These are phyloP conservation scores for Sylvilagus bachmani DNA, from an alignment of 2,113 vertebrate genomes.

Conservation along the genomic window DNA sequence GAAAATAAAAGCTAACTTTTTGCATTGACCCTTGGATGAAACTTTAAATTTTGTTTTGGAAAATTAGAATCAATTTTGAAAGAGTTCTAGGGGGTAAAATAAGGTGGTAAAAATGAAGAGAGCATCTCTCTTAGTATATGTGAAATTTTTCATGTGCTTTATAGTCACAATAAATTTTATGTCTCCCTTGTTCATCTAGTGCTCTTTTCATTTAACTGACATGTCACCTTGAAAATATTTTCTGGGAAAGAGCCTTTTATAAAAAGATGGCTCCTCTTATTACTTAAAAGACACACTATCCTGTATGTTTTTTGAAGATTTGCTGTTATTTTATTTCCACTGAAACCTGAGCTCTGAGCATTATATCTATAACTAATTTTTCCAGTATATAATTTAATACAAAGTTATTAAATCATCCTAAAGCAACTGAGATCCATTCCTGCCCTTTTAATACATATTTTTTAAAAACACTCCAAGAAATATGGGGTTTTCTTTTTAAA, in stretches of 20 bases:
- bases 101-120: slow-evolving; percentile 14
- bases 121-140: background rate
- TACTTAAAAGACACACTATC: slow-evolving; percentile 26
- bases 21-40: slow-evolving; percentile 41
- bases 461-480: too few species aligned
- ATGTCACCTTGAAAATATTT: slow-evolving; percentile 72
- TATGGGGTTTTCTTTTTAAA: too few species aligned
- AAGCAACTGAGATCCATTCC: background rate
- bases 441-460: background rate
- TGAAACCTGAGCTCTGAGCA: slow-evolving; percentile 10
- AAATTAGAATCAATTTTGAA: slow-evolving; percentile 46
- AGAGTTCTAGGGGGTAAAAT: slow-evolving; percentile 43
- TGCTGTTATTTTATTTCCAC: slow-evolving; percentile 18
- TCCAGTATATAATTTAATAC: background rate
- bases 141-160: slow-evolving; percentile 52
- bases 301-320: slow-evolving; percentile 40
- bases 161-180: slow-evolving; percentile 64
- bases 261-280: slow-evolving; percentile 45
- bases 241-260: background rate
- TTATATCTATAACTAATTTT: slow-evolving; percentile 20
- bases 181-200: slow-evolving; percentile 50
- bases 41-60: slow-evolving; percentile 51
- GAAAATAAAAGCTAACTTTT: slow-evolving; percentile 21
- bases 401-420: slow-evolving; percentile 22
- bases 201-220: slow-evolving; percentile 52